Evolutionary conservation across 2,888 invertebrate genomes (phyloP).

Genomic region (Muscina levida): DNA sequence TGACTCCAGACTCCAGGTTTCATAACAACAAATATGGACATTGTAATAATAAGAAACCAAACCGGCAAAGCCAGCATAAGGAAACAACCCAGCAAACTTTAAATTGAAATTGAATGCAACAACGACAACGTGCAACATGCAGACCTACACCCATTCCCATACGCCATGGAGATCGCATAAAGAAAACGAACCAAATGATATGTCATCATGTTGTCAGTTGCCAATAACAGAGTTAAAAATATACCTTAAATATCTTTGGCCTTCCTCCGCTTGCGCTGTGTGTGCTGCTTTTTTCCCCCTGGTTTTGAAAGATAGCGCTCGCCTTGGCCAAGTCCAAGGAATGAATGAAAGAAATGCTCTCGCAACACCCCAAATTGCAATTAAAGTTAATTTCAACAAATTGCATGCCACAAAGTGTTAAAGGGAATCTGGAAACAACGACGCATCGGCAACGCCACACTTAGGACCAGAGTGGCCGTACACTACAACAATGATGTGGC

Average conservation of each 20-base stretch:
- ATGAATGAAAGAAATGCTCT: conserved; percentile 58
- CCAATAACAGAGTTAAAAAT: conserved; percentile 65
- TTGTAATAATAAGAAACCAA: neutral
- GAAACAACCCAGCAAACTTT: conserved; percentile 10
- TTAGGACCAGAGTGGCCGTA: neutral
- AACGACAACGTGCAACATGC: conserved; percentile 27
- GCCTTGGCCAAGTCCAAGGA: conserved; percentile 19
- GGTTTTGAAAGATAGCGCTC: conserved; percentile 25
- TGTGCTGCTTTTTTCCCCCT: conserved; percentile 7
- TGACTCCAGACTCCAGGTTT: conserved; percentile 23
- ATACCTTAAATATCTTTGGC: conserved; percentile 63
- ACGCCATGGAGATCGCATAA: conserved; percentile 31
- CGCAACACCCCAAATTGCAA: conserved; percentile 74
- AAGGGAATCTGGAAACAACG: conserved; percentile 73
- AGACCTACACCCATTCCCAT: conserved; percentile 7
- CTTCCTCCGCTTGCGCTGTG: conserved; percentile 10
- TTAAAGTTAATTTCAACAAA: conserved; percentile 79
- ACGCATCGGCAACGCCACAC: conserved; percentile 12
- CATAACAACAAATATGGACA: conserved; percentile 46
- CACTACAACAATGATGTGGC: neutral
- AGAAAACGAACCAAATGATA: conserved; percentile 65
- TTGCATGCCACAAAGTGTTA: conserved; percentile 80
- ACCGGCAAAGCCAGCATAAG: conserved; percentile 8
- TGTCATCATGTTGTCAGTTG: conserved; percentile 68
- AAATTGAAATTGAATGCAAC: conserved; percentile 43